phyloP scores from a whole-genome alignment of 2,113 vertebrate genomes.

The Dasyornis broadbenti region DNA sequence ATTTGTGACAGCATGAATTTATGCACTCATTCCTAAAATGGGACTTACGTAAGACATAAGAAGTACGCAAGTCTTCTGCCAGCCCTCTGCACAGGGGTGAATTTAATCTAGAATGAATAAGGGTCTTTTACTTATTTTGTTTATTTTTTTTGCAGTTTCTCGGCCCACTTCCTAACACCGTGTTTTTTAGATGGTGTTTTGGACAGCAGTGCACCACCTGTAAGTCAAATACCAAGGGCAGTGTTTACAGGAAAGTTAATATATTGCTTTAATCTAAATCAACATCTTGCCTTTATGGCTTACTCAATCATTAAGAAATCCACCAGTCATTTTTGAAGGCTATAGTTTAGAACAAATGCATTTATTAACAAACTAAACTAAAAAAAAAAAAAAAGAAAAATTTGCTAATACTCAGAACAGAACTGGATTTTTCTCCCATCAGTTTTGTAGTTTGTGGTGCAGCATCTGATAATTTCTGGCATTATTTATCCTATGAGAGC shows the following conservation, averaged over 20 bases:
- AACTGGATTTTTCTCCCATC: background rate
- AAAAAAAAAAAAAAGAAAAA: background rate
- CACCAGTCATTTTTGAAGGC: background rate
- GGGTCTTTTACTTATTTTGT: constrained; percentile 18
- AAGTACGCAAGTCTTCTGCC: background rate
- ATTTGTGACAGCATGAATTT: background rate
- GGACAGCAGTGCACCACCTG: background rate
- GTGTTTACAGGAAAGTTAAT: background rate
- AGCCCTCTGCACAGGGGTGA: background rate
- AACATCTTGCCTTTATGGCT: background rate
- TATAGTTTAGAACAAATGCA: background rate
- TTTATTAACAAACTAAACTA: background rate
- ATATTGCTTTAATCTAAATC: background rate
- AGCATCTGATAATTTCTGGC: background rate
- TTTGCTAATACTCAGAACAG: background rate
- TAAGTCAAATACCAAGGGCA: background rate
- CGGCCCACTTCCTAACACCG: background rate
- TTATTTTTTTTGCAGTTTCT: constrained; percentile 14
- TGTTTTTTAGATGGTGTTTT: background rate
- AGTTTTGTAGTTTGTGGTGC: background rate
- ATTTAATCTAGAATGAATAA: constrained; percentile 33
- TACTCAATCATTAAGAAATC: background rate
- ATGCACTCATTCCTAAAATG: background rate
- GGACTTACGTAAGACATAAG: background rate
- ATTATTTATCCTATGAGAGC: background rate